Percentiles rank a stretch among this genome's conserved stretches.
These are phyloP conservation scores for Podarcis siculus DNA, from an alignment of 2,797 vertebrate genomes.

Conservation along the genomic window DNA sequence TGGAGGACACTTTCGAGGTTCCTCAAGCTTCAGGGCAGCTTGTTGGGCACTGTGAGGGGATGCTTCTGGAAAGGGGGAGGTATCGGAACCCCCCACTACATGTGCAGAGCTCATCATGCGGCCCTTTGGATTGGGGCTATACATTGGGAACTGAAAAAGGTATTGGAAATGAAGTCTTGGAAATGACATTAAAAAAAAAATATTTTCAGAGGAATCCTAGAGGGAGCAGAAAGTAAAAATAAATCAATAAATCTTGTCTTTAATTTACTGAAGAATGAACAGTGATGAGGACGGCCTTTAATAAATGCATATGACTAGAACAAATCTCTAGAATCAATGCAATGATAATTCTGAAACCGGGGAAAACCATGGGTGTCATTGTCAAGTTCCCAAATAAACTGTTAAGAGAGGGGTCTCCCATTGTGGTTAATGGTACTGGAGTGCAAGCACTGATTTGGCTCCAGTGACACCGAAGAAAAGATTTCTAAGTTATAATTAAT, in stretches of 20 bases:
- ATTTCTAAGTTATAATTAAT: not conserved
- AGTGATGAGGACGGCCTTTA: not conserved
- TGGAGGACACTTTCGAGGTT: conserved; percentile 1
- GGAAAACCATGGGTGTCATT: not conserved
- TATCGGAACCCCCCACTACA: not conserved
- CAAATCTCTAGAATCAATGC: not conserved
- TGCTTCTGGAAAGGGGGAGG: not conserved
- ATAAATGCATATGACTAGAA: not conserved
- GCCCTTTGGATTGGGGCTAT: conserved; percentile 1
- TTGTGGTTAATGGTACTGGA: not conserved
- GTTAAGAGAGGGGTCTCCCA: not conserved
- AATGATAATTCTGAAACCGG: not conserved
- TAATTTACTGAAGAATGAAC: not conserved
- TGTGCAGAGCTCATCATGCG: not conserved
- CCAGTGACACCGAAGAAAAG: not conserved
- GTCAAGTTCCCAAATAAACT: not conserved
- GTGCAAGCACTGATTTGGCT: not conserved
- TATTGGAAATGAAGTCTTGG: conserved; percentile 1
- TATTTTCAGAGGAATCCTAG: not conserved
- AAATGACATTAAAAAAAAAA: not conserved
- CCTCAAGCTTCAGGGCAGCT: not conserved
- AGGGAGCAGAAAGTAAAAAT: not conserved
- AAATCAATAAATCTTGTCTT: not conserved
- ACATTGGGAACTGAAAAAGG: not conserved
- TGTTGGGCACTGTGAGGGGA: not conserved